These are phyloP conservation scores for Halcyon leucocephala DNA, from an alignment of 2,797 vertebrate species.

Conservation along the genomic window DNA sequence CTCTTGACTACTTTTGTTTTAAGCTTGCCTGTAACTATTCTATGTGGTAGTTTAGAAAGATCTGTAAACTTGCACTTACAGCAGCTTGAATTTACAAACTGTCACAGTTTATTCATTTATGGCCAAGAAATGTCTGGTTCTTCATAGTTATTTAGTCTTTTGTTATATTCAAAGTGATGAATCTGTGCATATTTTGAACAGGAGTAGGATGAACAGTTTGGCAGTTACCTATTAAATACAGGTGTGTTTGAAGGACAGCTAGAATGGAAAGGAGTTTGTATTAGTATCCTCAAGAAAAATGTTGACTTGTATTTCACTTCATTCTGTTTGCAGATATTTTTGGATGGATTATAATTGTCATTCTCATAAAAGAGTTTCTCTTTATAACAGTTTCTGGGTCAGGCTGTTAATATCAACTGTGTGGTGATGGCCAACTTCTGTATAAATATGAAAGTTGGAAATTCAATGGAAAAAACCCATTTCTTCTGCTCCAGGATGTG, in stretches of 20 bases:
- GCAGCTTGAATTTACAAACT: neutral
- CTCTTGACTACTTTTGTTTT: neutral
- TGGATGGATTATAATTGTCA: neutral
- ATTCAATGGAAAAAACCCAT: constrained; percentile 49
- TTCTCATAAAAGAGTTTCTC: neutral
- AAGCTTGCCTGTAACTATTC: neutral
- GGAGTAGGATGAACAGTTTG: neutral
- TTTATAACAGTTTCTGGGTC: constrained; percentile 2
- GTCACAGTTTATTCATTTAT: neutral
- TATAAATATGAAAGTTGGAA: constrained; percentile 32
- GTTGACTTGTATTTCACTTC: neutral
- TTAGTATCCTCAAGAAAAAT: neutral
- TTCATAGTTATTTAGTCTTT: neutral
- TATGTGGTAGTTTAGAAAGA: constrained; percentile 16
- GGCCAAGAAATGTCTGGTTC: constrained; percentile 15
- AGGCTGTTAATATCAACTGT: constrained; percentile 30
- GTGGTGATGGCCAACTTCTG: neutral
- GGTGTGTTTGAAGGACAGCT: neutral
- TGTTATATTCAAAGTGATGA: neutral
- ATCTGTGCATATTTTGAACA: neutral
- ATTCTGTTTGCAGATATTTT: constrained; percentile 4
- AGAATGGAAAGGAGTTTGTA: neutral
- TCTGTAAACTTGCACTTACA: constrained; percentile 13
- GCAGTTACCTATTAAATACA: neutral
- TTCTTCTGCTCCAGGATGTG: constrained; percentile 45